phyloP scores from a whole-genome alignment of 2,888 invertebrate species.

The Notocelia uddmanniana region DNA sequence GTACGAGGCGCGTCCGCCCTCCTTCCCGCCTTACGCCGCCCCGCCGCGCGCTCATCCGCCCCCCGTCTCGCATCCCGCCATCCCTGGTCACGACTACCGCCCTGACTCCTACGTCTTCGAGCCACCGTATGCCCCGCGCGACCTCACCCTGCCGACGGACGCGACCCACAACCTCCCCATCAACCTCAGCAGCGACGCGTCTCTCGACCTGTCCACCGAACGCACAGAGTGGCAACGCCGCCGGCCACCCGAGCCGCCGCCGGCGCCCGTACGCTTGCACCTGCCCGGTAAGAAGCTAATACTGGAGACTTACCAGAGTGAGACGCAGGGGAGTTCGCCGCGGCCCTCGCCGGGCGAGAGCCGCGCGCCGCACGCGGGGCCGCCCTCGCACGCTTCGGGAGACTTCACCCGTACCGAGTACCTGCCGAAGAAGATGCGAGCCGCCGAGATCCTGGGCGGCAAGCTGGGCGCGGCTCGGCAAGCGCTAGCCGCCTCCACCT shows the following conservation, averaged over 20 bases:
- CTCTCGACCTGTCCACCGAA: slow-evolving; percentile 76
- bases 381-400: slow-evolving; percentile 53
- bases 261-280: slow-evolving; percentile 64
- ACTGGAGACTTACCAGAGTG: slow-evolving; percentile 81
- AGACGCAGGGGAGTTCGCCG: slow-evolving; percentile 67
- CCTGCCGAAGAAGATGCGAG: slow-evolving; percentile 83
- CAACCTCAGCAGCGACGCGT: slow-evolving; percentile 81
- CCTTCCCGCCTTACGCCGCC: slow-evolving; percentile 57
- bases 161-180: slow-evolving; percentile 76
- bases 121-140: slow-evolving; percentile 65
- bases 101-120: slow-evolving; percentile 72
- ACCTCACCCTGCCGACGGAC: slow-evolving; percentile 69
- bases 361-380: slow-evolving; percentile 49
- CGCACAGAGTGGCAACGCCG: slow-evolving; percentile 75
- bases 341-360: slow-evolving; percentile 58
- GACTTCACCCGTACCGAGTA: slow-evolving; percentile 74
- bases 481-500: slow-evolving; percentile 57
- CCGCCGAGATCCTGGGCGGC: slow-evolving; percentile 80
- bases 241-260: slow-evolving; percentile 71
- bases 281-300: slow-evolving; percentile 83
- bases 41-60: slow-evolving; percentile 56
- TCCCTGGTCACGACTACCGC: slow-evolving; percentile 68
- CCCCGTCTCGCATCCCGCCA: slow-evolving; percentile 56
- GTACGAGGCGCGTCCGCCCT: slow-evolving; percentile 57
- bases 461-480: slow-evolving; percentile 70